Percentiles rank a stretch among this genome's conserved stretches.
phyloP scores from a whole-genome alignment of 2,888 invertebrate species.

The Habrosyne pyritoides region DNA sequence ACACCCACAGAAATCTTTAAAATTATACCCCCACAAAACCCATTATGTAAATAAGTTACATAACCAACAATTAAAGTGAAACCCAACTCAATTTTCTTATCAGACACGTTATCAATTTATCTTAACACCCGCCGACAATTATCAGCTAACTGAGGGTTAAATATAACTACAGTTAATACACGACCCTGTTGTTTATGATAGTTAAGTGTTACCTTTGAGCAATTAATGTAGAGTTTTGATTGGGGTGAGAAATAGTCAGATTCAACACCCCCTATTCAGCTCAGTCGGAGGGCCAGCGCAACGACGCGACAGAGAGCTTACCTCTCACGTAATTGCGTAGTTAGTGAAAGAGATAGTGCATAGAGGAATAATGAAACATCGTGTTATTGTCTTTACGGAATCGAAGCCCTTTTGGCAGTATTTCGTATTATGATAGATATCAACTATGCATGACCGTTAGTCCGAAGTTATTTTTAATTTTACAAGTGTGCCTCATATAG shows the following conservation, averaged over 20 bases:
- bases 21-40: neutral
- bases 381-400: no score
- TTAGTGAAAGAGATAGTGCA: no score
- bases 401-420: neutral
- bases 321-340: no score
- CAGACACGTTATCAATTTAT: slow-evolving; percentile 51
- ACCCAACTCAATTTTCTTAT: slow-evolving; percentile 31
- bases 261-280: no score
- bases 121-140: slow-evolving; percentile 40
- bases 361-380: no score
- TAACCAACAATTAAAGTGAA: slow-evolving; percentile 28
- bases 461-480: no score
- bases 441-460: neutral
- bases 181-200: slow-evolving; percentile 39
- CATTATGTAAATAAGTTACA: neutral
- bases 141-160: slow-evolving; percentile 48
- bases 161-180: slow-evolving; percentile 33
- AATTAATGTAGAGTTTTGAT: slow-evolving; percentile 22
- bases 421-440: neutral
- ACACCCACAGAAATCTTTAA: neutral
- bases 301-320: no score
- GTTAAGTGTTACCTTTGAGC: slow-evolving; percentile 22
- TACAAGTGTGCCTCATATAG: no score
- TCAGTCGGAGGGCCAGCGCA: no score
- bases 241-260: slow-evolving; percentile 12